phyloP scores from a whole-genome alignment of 2,888 invertebrate species.

The Plebejus argus region DNA sequence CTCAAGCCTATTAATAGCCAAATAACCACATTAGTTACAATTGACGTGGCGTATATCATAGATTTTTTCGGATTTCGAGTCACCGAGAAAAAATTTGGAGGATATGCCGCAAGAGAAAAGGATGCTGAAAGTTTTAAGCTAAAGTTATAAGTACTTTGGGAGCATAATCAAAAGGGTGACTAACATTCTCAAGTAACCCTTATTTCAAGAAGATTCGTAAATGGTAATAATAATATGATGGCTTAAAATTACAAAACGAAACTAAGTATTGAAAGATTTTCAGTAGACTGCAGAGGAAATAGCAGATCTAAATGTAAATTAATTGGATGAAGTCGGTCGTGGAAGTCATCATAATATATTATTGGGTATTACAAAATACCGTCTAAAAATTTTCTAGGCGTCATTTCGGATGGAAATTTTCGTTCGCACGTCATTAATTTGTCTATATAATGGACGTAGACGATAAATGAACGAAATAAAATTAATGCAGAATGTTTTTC shows the following conservation, averaged over 20 bases:
- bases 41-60: not conserved
- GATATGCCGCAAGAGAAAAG: not conserved
- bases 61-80: not conserved
- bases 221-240: no score
- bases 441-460: conserved; percentile 25
- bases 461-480: conserved; percentile 27
- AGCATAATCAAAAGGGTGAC: no score
- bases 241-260: not conserved
- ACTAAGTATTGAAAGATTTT: not conserved
- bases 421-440: conserved; percentile 33
- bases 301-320: conserved; percentile 36
- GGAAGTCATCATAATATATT: conserved; percentile 43
- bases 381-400: conserved; percentile 33
- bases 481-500: conserved; percentile 23
- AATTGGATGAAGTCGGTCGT: conserved; percentile 43
- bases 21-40: conserved; percentile 20
- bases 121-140: not conserved
- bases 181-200: no score
- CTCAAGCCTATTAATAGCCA: conserved; percentile 13
- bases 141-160: no score
- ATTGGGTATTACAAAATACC: conserved; percentile 37
- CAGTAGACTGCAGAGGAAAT: not conserved
- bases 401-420: conserved; percentile 26
- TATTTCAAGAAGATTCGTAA: no score
- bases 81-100: not conserved